Conservation (phyloP, 2,888 invertebrate species). For the Sinohyriopsis cumingii region DNA sequence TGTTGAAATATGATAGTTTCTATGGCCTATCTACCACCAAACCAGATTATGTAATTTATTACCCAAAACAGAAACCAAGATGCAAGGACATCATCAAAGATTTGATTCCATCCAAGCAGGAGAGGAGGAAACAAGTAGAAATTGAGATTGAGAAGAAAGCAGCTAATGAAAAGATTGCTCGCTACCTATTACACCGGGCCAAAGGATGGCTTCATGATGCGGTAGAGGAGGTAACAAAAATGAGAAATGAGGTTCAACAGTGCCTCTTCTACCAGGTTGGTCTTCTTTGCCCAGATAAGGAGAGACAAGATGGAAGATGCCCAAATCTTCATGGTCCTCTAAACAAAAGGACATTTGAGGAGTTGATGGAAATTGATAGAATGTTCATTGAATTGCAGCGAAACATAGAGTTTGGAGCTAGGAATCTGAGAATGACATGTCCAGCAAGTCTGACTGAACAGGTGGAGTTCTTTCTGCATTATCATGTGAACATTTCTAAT, state of each 20-base stretch:
- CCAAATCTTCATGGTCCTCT: no score
- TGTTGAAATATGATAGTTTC: constrained; percentile 32
- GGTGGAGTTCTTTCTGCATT: constrained; percentile 4
- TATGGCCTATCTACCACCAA: constrained; percentile 39
- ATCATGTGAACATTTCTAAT: neutral
- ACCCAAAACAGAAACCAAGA: constrained; percentile 41
- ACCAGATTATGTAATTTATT: constrained; percentile 20
- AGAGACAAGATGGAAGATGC: no score
- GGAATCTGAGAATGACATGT: constrained; percentile 5
- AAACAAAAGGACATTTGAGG: no score
- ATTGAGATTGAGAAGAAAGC: constrained; percentile 11
- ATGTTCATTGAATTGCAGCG: constrained; percentile 27
- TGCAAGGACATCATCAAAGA: constrained; percentile 28
- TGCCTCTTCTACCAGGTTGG: no score
- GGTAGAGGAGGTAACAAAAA: no score
- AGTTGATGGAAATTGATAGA: constrained; percentile 11
- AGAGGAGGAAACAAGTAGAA: constrained; percentile 2
- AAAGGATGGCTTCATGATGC: neutral
- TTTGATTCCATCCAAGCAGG: constrained; percentile 4
- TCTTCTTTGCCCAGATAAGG: no score
- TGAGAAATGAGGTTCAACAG: no score
- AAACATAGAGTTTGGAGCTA: constrained; percentile 24
- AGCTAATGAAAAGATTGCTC: constrained; percentile 18
- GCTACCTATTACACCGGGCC: constrained; percentile 23
- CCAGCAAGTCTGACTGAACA: constrained; percentile 1